These are phyloP conservation scores for Homarus americanus DNA, from an alignment of 1,140 invertebrate species.

Conservation along the genomic window DNA sequence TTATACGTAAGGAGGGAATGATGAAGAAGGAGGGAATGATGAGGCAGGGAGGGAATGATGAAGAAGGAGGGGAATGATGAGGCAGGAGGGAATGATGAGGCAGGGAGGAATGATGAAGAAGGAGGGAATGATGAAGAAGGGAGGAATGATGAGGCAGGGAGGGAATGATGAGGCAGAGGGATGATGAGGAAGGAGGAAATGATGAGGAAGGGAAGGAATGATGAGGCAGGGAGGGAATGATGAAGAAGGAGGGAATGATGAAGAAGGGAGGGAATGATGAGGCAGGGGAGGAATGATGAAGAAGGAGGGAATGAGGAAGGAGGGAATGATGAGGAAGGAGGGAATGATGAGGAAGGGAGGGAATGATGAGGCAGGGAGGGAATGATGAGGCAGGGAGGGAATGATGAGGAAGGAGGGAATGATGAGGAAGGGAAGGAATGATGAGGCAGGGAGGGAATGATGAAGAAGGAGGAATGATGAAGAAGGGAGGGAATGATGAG, in stretches of 20 bases:
- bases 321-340: not conserved
- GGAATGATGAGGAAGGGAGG: not conserved
- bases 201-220: too few relatives aligned
- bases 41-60: not conserved
- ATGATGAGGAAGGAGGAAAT: not conserved
- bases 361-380: not conserved
- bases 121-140: not conserved
- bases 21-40: not conserved
- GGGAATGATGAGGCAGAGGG: too few relatives aligned
- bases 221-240: too few relatives aligned
- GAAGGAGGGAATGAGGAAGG: not conserved
- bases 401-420: not conserved
- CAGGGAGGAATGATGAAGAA: not conserved
- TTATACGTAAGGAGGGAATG: too few relatives aligned
- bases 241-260: too few relatives aligned
- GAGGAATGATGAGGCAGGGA: not conserved
- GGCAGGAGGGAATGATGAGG: not conserved
- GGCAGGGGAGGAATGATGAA: too few relatives aligned
- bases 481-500: too few relatives aligned
- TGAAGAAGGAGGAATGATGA: too few relatives aligned
- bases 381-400: not conserved
- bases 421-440: not conserved
- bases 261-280: too few relatives aligned
- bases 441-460: too few relatives aligned
- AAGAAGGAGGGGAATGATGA: not conserved